phyloP scores from a whole-genome alignment of 2,113 vertebrate species.

The Engraulis encrasicolus region DNA sequence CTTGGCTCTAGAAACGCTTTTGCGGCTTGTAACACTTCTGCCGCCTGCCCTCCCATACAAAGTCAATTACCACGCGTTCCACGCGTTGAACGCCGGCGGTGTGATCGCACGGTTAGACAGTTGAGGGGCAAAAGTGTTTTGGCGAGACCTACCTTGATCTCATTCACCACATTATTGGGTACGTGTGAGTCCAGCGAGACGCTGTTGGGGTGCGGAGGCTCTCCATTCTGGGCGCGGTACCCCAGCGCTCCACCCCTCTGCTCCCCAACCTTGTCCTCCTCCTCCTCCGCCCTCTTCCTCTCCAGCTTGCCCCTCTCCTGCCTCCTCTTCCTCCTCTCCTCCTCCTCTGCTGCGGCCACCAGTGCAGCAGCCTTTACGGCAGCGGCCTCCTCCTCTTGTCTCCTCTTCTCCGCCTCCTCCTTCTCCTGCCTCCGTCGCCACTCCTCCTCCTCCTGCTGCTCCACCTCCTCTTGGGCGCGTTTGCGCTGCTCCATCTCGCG shows the following conservation, averaged over 20 bases:
- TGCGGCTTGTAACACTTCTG: too few relatives aligned
- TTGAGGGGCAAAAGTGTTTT: not conserved
- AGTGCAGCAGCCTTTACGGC: constrained; percentile 62
- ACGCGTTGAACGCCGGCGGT: too few relatives aligned
- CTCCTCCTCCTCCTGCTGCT: constrained; percentile 59
- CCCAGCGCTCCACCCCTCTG: constrained; percentile 66
- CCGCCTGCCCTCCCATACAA: too few relatives aligned
- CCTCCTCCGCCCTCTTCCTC: constrained; percentile 37
- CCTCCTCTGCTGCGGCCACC: constrained; percentile 61
- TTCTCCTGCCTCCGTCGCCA: constrained; percentile 59
- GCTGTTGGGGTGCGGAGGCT: constrained; percentile 69
- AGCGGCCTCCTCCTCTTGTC: constrained; percentile 66
- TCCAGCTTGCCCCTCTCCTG: constrained; percentile 33
- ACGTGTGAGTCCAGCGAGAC: constrained; percentile 72
- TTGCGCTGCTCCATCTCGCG: constrained; percentile 79
- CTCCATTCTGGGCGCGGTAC: constrained; percentile 67
- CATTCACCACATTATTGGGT: constrained; percentile 63
- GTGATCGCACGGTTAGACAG: too few relatives aligned
- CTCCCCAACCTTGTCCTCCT: constrained; percentile 49
- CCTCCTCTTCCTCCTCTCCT: constrained; percentile 47
- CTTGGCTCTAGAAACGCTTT: too few relatives aligned
- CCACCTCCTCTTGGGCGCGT: constrained; percentile 64
- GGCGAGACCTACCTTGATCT: constrained; percentile 68
- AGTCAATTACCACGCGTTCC: too few relatives aligned
- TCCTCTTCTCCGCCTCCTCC: constrained; percentile 70